Base-by-base conservation (phyloP, 1,140 invertebrate genomes). In the Eupristina koningsbergeri region DNA sequence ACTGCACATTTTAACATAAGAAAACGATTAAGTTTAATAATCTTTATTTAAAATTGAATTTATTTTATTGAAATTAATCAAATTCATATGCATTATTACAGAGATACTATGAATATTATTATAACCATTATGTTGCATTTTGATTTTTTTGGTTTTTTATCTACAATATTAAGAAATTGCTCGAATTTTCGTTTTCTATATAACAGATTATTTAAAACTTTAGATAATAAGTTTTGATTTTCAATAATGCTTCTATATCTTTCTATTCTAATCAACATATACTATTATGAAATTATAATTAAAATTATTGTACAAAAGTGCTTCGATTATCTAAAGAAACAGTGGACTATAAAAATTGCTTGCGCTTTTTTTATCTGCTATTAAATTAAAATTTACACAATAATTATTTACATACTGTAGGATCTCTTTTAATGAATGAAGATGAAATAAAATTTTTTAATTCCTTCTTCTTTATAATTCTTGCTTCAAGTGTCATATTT, bases 401-500 rank as follows among this genome's bases (percentile, higher is more conserved):
- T 29, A 76, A 76, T 36, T 76, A 5, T 36, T 76, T 61, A 58
- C 74, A 76, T 76, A 76, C 74, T 61, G 39, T 76, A 26, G 3
- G 8, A 5, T 76, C 19, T 76, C 53, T 76, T 61, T 76, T 76
- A 76, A 76, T 61, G 36, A 58, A 58, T 39, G 74, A 76, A 58
- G 50, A 22, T 17, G 74, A 15, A 36, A 76, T 39, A 76, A 22
- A 76, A 76, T 76, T 58, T n/a, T 58, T 36, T 39, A 76, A 67
- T 79, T 79, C 58, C 39, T 81, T 80, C 71, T 80, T 36, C 58
- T 84, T 77, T 19, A 50, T 29, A 15, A 67, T 36, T 77, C 29
- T 81, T 34, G 58, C 75, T 13, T 36, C 67, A 36, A 73, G 15
- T 19, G 31, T 67, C 77, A 79, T 79, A n/a, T 47, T 53, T 67